Evolutionary conservation across 2,888 invertebrate genomes (phyloP).

Genomic region (Selenia dentaria): DNA sequence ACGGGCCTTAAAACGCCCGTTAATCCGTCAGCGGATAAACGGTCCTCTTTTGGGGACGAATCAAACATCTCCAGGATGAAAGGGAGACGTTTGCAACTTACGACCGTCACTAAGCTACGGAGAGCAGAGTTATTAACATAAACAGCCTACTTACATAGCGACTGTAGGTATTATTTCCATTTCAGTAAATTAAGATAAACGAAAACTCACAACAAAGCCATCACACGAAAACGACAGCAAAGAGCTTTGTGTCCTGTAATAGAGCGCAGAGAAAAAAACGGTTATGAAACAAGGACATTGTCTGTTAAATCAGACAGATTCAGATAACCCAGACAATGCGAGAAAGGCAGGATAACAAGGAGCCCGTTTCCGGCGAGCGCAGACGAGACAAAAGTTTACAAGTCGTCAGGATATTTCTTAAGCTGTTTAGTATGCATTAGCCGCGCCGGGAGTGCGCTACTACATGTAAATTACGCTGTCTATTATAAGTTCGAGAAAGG

Average conservation of each 20-base stretch:
- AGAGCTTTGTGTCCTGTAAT: constrained; percentile 42
- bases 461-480: constrained; percentile 49
- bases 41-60: constrained; percentile 58
- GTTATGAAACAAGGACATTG: constrained; percentile 52
- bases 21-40: constrained; percentile 68
- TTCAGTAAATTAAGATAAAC: constrained; percentile 25
- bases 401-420: constrained; percentile 61
- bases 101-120: constrained; percentile 29
- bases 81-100: constrained; percentile 43
- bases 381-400: constrained; percentile 64
- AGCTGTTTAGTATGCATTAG: constrained; percentile 70
- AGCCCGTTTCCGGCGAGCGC: constrained; percentile 68
- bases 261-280: constrained; percentile 44
- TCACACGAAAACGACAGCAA: constrained; percentile 34
- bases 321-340: constrained; percentile 69
- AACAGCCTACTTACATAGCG: constrained; percentile 31
- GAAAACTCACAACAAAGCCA: constrained; percentile 25
- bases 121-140: constrained; percentile 27
- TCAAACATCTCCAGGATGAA: constrained; percentile 58
- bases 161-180: constrained; percentile 22
- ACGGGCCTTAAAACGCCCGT: constrained; percentile 69
- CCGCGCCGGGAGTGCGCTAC: constrained; percentile 43
- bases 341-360: constrained; percentile 63
- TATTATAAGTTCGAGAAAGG: constrained; percentile 42
- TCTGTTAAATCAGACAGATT: constrained; percentile 61